These are phyloP conservation scores for Synanthedon vespiformis DNA, from an alignment of 2,888 invertebrate genomes.

Conservation along the genomic window DNA sequence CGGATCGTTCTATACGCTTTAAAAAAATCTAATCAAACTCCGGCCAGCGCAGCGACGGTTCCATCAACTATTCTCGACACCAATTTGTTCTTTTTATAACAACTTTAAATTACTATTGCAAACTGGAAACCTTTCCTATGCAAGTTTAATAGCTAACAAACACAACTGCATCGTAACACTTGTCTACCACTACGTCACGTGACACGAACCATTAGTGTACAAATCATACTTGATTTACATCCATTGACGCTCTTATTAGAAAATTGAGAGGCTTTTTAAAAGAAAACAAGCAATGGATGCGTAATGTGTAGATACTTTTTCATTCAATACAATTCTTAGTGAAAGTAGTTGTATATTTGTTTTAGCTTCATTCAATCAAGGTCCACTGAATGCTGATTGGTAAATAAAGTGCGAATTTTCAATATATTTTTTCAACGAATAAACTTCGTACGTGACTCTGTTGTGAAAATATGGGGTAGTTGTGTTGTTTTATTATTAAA, in stretches of 20 bases:
- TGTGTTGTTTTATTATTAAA: no score
- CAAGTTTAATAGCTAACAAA: conserved; percentile 31
- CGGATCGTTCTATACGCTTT: not conserved
- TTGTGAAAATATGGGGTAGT: not conserved
- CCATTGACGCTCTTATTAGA: no score
- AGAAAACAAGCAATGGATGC: not conserved
- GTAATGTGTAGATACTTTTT: not conserved
- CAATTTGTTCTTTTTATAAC: conserved; percentile 18
- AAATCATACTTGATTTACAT: no score
- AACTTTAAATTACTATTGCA: conserved; percentile 55
- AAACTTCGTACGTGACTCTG: not conserved
- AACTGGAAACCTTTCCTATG: conserved; percentile 29
- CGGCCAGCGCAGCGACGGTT: conserved; percentile 7
- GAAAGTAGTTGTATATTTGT: conserved; percentile 21
- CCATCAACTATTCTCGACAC: conserved; percentile 18
- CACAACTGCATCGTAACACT: conserved; percentile 15
- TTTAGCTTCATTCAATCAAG: conserved; percentile 47
- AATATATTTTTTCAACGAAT: conserved; percentile 24
- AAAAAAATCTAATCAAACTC: not conserved
- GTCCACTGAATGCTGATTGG: conserved; percentile 46
- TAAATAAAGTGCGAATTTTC: conserved; percentile 34
- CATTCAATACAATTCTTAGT: conserved; percentile 8
- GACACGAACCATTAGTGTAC: no score
- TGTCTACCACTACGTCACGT: not conserved
- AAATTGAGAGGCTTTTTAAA: not conserved